Percentiles rank a stretch among this genome's conserved stretches.
phyloP scores from a whole-genome alignment of 2,888 invertebrate species.

The Ellobium chinense region DNA sequence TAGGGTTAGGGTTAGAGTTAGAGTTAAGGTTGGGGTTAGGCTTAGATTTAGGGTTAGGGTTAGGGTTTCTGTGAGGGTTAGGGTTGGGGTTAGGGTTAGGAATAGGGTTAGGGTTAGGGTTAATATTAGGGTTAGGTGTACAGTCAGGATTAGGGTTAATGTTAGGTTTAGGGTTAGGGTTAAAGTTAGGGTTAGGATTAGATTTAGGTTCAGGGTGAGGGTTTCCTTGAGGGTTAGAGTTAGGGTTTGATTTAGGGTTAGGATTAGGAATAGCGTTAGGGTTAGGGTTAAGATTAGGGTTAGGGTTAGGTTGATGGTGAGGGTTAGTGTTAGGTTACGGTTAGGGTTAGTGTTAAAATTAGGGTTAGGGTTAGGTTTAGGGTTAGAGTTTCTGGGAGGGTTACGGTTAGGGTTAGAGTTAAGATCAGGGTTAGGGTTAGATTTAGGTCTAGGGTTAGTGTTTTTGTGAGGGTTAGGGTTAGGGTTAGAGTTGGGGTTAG shows the following conservation, averaged over 20 bases:
- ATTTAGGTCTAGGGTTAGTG: neutral
- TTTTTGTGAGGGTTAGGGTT: neutral
- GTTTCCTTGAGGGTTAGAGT: neutral
- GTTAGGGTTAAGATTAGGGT: neutral
- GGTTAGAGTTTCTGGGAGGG: neutral
- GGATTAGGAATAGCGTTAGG: neutral
- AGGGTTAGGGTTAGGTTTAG: neutral
- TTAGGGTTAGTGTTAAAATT: neutral
- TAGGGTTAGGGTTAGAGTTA: slow-evolving; percentile 12
- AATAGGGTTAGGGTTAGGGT: slow-evolving; percentile 11
- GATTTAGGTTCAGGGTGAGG: neutral
- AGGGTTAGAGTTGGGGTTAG: slow-evolving; percentile 6
- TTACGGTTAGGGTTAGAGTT: neutral
- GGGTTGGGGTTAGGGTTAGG: slow-evolving; percentile 3
- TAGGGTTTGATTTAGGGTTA: neutral
- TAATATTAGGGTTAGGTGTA: slow-evolving; percentile 10
- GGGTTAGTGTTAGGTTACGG: neutral
- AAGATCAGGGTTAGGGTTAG: neutral
- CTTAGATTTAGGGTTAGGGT: neutral
- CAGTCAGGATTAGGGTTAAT: slow-evolving; percentile 2
- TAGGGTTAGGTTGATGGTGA: neutral
- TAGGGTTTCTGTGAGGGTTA: too few relatives aligned
- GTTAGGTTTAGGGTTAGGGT: neutral
- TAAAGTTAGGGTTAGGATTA: neutral
- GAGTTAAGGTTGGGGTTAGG: neutral